Conservation (phyloP, 1,140 invertebrate species). For the Bombus confusus region DNA sequence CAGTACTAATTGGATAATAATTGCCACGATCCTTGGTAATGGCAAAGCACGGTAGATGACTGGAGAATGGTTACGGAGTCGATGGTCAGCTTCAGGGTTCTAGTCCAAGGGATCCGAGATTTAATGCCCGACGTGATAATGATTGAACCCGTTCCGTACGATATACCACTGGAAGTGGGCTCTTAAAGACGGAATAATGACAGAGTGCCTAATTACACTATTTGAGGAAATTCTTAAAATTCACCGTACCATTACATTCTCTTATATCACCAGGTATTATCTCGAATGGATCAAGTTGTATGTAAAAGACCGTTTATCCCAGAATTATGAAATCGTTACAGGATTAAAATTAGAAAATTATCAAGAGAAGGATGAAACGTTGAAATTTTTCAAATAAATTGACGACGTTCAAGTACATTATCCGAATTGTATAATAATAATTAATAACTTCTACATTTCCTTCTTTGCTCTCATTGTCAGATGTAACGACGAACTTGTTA, state of each 20-base stretch:
- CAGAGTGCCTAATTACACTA: neutral
- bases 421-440: no score
- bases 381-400: no score
- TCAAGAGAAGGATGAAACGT: neutral
- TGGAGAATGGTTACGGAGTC: conserved; percentile 10
- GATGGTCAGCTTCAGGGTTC: neutral
- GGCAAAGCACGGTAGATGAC: neutral
- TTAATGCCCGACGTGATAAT: conserved; percentile 12
- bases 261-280: neutral
- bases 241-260: neutral
- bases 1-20: conserved; percentile 45
- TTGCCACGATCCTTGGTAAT: conserved; percentile 16
- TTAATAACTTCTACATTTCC: no score
- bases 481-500: neutral
- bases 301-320: neutral
- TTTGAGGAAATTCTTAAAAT: neutral
- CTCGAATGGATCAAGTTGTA: neutral
- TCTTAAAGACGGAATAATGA: neutral
- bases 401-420: no score
- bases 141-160: neutral
- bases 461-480: no score
- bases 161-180: no score
- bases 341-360: neutral
- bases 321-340: no score
- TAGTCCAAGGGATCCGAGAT: conserved; percentile 3